These are phyloP conservation scores for Brachionus paranguensis DNA, from an alignment of 1,140 invertebrate species.

Conservation along the genomic window DNA sequence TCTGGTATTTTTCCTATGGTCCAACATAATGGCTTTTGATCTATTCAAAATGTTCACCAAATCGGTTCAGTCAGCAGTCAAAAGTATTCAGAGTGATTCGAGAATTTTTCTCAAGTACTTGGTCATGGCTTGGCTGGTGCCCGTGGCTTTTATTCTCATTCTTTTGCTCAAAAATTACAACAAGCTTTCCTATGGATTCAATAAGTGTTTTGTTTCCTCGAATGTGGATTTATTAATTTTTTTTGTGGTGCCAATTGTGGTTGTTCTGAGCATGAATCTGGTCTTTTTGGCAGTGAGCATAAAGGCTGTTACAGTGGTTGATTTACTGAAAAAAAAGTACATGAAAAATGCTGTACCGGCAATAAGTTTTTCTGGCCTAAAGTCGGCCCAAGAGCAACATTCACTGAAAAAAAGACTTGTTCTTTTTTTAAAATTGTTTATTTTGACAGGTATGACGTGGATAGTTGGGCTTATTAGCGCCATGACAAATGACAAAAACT, in stretches of 20 bases:
- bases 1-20: conserved; percentile 9
- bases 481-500: not conserved
- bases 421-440: not conserved
- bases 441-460: not conserved
- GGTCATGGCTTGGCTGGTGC: not conserved
- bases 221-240: not conserved
- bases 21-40: conserved; percentile 26
- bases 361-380: not conserved
- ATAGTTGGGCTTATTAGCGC: not conserved
- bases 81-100: not conserved
- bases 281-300: not conserved
- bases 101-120: not conserved
- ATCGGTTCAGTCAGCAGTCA: not conserved
- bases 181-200: not conserved
- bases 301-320: not conserved
- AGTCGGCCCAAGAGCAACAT: not conserved
- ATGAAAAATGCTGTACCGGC: not conserved
- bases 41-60: not conserved
- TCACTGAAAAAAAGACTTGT: not conserved
- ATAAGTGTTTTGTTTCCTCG: not conserved
- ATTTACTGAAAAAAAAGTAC: not conserved
- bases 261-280: not conserved
- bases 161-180: not conserved
- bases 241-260: not conserved
- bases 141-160: not conserved